Evolutionary conservation across 2,888 invertebrate species (phyloP).

Genomic region (Drosophila robusta): DNA sequence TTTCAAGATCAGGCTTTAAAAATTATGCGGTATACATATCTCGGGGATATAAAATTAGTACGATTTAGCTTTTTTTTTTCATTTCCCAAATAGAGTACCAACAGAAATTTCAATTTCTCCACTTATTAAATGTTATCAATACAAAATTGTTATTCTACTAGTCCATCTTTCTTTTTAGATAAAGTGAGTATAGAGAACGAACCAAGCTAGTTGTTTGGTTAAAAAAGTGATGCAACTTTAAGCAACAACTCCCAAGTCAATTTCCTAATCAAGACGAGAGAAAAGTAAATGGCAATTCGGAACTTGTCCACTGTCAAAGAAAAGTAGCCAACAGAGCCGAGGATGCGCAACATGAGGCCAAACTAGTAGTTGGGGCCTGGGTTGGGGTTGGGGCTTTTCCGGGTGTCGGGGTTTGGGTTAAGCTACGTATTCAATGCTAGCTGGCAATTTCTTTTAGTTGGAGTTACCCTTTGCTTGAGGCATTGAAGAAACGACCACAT

Average conservation of each 20-base stretch:
- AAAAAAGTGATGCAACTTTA: conserved; percentile 10
- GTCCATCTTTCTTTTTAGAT: no score
- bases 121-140: no score
- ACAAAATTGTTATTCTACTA: no score
- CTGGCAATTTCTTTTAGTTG: conserved; percentile 56
- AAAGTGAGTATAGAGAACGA: no score
- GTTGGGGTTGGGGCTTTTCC: neutral
- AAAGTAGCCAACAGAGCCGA: conserved; percentile 41
- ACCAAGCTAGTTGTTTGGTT: neutral
- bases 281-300: conserved; percentile 50
- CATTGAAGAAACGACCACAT: conserved; percentile 68
- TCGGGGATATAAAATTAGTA: no score
- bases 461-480: conserved; percentile 55
- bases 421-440: conserved; percentile 32
- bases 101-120: no score
- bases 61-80: no score
- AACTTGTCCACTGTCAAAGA: conserved; percentile 55
- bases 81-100: no score
- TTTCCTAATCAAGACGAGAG: conserved; percentile 58
- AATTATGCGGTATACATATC: no score
- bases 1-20: no score
- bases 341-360: conserved; percentile 37
- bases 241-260: conserved; percentile 44
- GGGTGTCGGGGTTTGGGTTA: conserved; percentile 9
- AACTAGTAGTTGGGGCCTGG: conserved; percentile 13